Evolutionary conservation across 2,797 vertebrate species (phyloP).

Genomic region (Paratrypauchen microcephalus): DNA sequence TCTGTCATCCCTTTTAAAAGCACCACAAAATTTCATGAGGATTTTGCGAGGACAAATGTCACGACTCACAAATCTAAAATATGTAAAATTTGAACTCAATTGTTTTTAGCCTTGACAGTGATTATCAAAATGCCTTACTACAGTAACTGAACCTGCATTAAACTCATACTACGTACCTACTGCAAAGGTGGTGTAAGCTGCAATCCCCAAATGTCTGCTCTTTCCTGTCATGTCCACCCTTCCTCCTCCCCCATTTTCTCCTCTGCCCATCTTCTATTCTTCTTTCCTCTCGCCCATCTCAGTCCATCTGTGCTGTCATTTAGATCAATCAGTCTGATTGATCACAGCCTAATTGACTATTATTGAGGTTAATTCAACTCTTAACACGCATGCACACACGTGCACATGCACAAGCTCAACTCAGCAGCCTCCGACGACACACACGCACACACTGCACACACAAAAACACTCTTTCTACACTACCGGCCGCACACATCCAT

Average conservation of each 20-base stretch:
- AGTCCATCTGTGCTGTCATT: conserved; percentile 91
- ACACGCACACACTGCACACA: conserved; percentile 40
- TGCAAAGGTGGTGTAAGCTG: background rate
- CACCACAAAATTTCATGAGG: conserved; percentile 25
- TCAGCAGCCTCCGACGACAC: conserved; percentile 46
- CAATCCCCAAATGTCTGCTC: conserved; percentile 2
- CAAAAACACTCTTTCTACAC: conserved; percentile 73
- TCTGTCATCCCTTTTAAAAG: conserved; percentile 26
- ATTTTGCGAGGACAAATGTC: conserved; percentile 21
- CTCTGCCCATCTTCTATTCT: conserved; percentile 48
- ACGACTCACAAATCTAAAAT: conserved; percentile 14
- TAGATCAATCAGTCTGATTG: conserved; percentile 99
- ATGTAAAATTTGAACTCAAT: background rate
- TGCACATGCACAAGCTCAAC: conserved; percentile 26
- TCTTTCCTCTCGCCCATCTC: conserved; percentile 58
- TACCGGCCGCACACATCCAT: conserved; percentile 83
- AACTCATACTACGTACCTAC: background rate
- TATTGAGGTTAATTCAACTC: conserved; percentile 99
- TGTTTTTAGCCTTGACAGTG: conserved; percentile 1
- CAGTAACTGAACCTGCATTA: background rate
- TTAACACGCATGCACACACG: conserved; percentile 72
- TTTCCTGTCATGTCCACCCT: conserved; percentile 23
- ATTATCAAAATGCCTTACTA: background rate
- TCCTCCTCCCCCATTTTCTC: conserved; percentile 27
- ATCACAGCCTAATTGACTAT: conserved; percentile 95